Evolutionary conservation across 2,113 vertebrate genomes (phyloP), one percentile per base, ranked within the genome.

Genomic region (Dicrurus megarhynchus): DNA sequence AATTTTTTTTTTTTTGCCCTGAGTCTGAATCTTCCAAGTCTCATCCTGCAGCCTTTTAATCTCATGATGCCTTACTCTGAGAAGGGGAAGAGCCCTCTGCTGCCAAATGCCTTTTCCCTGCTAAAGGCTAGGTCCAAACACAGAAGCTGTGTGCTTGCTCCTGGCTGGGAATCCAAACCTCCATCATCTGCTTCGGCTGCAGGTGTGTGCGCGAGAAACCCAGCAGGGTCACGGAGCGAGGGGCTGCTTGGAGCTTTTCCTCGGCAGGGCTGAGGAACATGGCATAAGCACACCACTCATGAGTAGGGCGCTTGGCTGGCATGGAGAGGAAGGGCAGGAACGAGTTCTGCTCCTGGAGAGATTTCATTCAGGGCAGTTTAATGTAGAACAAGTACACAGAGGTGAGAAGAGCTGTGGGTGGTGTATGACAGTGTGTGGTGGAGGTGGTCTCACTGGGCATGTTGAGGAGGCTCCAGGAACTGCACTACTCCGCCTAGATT

Each of bases 101-200:
- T 69, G 30, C 42, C 89, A 67, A 57, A 83, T 39, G 32, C 42
- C 15, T 56, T 75, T 81, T 65, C 37, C 28, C 22, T 56, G 17
- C 39, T 79, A 42, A 39, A 52, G 33, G 28, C 13, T 27, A 33
- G 39, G 33, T 50, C 47, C n/a, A 33, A 41, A 41, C 22, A 9
- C 16, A 74, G 13, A 23, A 75, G 22, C 50, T 33, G 15, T 16
- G 14, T 78, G n/a, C 17, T 71, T 71, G 52, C 13, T 57, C 42
- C 53, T 47, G 39, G 3, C 76, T 77, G 47, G 69, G 35, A 64
- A 71, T 28, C 50, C 50, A 74, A 57, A 53, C 10, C 44, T 10
- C 1, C 2, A 16, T 19, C 8, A 50, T 24, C 35, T 80, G 12
- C 56, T 79, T 55, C 0, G 2, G 42, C 37, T 52, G 32, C 0